Conservation (phyloP, 2,888 invertebrate species). For the Hedychridium roseum region DNA sequence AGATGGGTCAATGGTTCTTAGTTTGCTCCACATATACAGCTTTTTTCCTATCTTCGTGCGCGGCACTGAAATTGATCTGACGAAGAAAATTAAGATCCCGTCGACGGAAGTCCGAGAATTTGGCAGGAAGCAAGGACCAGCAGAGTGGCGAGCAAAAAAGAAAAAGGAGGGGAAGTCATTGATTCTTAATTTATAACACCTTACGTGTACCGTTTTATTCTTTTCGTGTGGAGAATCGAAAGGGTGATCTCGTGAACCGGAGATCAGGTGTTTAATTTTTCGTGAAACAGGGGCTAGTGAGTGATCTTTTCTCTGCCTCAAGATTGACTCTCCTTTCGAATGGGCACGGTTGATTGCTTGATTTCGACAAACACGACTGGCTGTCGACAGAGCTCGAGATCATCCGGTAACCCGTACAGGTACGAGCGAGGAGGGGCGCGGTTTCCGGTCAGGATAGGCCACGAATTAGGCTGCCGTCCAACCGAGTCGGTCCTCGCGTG, state of each 20-base stretch:
- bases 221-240: background rate
- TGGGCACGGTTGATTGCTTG: constrained; percentile 52
- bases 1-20: too few species aligned
- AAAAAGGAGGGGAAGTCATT: background rate
- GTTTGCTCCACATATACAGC: too few species aligned
- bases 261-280: constrained; percentile 45
- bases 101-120: too few species aligned
- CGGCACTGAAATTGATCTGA: too few species aligned
- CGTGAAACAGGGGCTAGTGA: constrained; percentile 43
- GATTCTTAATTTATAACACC: background rate
- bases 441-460: constrained; percentile 19
- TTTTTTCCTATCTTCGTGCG: too few species aligned
- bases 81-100: too few species aligned
- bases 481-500: constrained; percentile 35
- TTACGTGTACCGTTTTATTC: background rate
- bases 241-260: constrained; percentile 8
- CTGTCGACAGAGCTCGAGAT: too few species aligned
- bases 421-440: constrained; percentile 21
- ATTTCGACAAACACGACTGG: constrained; percentile 56
- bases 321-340: too few species aligned
- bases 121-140: too few species aligned
- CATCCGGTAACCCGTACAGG: too few species aligned
- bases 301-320: constrained; percentile 46
- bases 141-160: too few species aligned
- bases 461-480: constrained; percentile 54